Percentiles rank a stretch among this genome's conserved stretches.
phyloP scores from a whole-genome alignment of 2,797 vertebrate genomes.

The Platalea minor region DNA sequence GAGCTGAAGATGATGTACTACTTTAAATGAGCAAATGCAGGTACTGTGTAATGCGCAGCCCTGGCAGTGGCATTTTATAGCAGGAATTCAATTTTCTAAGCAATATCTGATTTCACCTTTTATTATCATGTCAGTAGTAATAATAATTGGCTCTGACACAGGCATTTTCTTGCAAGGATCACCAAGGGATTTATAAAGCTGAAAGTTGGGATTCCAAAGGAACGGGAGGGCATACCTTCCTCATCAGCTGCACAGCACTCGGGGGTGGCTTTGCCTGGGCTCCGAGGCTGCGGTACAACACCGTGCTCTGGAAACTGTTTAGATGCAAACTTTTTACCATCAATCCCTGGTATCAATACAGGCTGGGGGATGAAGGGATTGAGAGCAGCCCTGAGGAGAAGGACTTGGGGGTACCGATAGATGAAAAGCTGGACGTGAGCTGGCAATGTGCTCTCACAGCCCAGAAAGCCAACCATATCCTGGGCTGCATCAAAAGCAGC shows the following conservation, averaged over 20 bases:
- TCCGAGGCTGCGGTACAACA: neutral
- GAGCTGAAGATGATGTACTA: neutral
- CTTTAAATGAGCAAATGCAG: slow-evolving; percentile 14
- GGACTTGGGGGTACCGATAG: too few species aligned
- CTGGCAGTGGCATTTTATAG: neutral
- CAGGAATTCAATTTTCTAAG: slow-evolving; percentile 26
- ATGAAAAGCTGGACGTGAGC: too few species aligned
- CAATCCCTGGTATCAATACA: too few species aligned
- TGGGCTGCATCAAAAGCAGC: too few species aligned
- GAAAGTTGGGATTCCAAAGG: neutral
- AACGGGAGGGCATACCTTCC: neutral
- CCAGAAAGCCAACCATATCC: too few species aligned
- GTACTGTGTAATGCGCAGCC: neutral
- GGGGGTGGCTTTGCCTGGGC: neutral
- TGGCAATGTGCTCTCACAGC: too few species aligned
- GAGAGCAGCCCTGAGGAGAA: too few species aligned
- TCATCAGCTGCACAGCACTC: neutral
- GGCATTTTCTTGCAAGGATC: neutral
- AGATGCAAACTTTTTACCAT: neutral
- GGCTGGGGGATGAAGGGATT: too few species aligned
- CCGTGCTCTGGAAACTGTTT: neutral
- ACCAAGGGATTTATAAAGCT: neutral
- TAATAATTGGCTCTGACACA: slow-evolving; percentile 29
- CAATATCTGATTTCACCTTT: neutral
- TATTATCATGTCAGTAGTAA: slow-evolving; percentile 20